Evolutionary conservation across 2,888 invertebrate species (phyloP).

Genomic region (Druceiella hillmani): DNA sequence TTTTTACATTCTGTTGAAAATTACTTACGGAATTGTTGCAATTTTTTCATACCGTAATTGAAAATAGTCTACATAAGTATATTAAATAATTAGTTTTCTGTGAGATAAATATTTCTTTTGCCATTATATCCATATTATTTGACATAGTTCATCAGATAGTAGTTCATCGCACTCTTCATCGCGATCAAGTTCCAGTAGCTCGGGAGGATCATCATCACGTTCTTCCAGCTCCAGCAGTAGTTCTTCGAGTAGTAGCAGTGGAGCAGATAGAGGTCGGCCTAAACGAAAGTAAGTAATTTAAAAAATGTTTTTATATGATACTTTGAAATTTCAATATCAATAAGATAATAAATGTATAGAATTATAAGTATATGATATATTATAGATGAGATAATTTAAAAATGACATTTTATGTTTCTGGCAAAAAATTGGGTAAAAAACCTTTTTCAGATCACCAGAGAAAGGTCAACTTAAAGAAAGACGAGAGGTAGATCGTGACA

Average conservation of each 20-base stretch:
- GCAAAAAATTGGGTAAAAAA: too few relatives aligned
- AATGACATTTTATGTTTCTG: constrained; percentile 17
- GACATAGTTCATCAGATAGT: constrained; percentile 67
- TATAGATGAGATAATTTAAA: constrained; percentile 2
- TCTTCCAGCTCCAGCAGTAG: constrained; percentile 54
- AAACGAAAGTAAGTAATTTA: constrained; percentile 54
- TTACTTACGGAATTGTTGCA: constrained; percentile 8
- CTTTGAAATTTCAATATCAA: not conserved
- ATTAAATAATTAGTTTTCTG: too few relatives aligned
- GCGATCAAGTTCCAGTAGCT: constrained; percentile 73
- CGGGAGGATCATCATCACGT: constrained; percentile 47
- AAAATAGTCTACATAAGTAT: too few relatives aligned
- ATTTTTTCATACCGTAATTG: not conserved
- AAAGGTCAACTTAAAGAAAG: constrained; percentile 47
- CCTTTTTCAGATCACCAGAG: constrained; percentile 43
- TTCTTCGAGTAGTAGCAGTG: constrained; percentile 61
- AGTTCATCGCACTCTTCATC: constrained; percentile 78
- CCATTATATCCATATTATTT: constrained; percentile 15
- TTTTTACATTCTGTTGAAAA: constrained; percentile 7
- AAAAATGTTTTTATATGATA: not conserved
- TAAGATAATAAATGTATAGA: not conserved
- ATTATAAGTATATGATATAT: not conserved
- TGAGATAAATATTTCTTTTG: too few relatives aligned
- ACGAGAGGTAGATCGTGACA: constrained; percentile 35
- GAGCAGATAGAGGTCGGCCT: constrained; percentile 56